phyloP scores from a whole-genome alignment of 1,140 invertebrate genomes.

The Armadillidium nasatum region DNA sequence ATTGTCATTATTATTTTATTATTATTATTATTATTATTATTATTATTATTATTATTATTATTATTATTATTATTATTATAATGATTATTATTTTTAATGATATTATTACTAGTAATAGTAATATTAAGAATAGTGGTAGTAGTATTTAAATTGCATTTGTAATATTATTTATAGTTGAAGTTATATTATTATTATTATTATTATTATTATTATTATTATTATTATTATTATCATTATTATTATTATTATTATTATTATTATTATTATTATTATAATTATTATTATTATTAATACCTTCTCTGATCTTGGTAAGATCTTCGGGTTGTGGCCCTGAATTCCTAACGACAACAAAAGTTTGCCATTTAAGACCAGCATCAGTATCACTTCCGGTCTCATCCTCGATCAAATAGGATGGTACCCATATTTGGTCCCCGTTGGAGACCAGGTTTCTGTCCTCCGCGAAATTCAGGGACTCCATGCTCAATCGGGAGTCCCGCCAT shows the following conservation, averaged over 20 bases:
- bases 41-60: too few species aligned
- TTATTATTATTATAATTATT: neutral
- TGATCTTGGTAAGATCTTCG: constrained; percentile 38
- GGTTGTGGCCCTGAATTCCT: constrained; percentile 35
- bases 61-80: too few species aligned
- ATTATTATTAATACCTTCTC: constrained; percentile 30
- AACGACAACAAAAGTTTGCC: constrained; percentile 36
- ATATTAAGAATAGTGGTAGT: too few species aligned
- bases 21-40: too few species aligned
- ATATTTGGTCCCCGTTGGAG: constrained; percentile 28
- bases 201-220: neutral
- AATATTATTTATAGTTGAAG: too few species aligned
- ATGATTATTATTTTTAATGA: too few species aligned
- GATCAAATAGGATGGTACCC: constrained; percentile 33
- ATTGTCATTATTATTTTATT: too few species aligned
- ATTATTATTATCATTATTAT: neutral
- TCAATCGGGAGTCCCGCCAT: constrained; percentile 36
- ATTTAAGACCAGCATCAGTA: constrained; percentile 28
- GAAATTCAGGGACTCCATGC: constrained; percentile 41
- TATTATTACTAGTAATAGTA: too few species aligned
- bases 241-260: neutral
- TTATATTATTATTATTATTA: neutral
- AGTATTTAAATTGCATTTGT: too few species aligned
- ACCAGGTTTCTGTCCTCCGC: constrained; percentile 39
- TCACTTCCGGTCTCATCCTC: constrained; percentile 35